Percentiles rank a stretch among this genome's conserved stretches.
Evolutionary conservation across 2,113 vertebrate genomes (phyloP).

Genomic region (Todiramphus chloris): DNA sequence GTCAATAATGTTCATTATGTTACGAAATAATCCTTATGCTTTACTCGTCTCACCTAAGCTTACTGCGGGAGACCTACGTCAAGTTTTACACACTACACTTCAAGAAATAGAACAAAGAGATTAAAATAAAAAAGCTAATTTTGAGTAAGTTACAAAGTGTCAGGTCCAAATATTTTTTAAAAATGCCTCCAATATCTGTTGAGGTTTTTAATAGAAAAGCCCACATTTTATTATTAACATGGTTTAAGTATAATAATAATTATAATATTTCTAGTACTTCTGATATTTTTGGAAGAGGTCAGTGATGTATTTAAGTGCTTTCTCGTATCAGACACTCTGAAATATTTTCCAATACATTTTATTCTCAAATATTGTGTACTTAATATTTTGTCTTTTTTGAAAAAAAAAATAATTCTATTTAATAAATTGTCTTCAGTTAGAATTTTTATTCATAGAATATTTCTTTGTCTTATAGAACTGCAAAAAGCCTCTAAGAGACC

Average conservation of each 20-base stretch:
- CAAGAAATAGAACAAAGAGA: background rate
- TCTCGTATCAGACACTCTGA: background rate
- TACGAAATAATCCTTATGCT: background rate
- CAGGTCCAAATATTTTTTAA: background rate
- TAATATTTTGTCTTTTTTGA: background rate
- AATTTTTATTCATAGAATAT: background rate
- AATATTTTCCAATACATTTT: background rate
- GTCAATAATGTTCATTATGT: background rate
- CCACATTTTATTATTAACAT: background rate
- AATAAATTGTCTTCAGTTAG: background rate
- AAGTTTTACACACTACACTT: background rate
- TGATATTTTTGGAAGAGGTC: background rate
- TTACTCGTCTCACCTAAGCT: background rate
- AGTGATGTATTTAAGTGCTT: background rate
- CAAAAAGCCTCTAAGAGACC: background rate
- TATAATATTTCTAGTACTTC: background rate
- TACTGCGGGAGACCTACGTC: background rate
- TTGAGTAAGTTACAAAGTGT: background rate
- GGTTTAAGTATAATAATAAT: background rate
- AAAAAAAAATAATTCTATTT: background rate
- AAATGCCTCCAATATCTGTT: fast-evolving
- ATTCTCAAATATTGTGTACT: background rate
- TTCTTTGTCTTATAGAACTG: background rate
- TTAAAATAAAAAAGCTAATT: background rate
- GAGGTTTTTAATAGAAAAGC: background rate